Base-by-base conservation (phyloP, 1,140 invertebrate species). In the Drosophila arawakana region DNA sequence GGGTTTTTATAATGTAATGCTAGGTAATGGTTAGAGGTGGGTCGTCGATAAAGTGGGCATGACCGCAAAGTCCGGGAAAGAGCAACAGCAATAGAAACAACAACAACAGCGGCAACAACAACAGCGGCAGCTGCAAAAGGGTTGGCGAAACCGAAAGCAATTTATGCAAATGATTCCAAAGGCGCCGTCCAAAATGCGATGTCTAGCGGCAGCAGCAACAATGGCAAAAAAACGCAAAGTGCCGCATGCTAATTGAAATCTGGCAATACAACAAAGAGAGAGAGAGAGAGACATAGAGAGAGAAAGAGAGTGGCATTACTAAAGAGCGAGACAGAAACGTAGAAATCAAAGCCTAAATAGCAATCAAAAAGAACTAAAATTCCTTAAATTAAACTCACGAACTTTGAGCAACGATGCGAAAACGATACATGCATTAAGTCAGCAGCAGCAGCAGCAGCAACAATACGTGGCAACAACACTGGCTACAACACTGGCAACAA, bases 331-430 rank as follows among this genome's bases (percentile, higher is more conserved):
- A 50, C 8, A 65, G 10, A 35, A 34, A 52, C 9, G 13, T 39
- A 39, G 34, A 39, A 61, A 61, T 73, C 71, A 86, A 86, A 86
- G 80, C 76, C 74, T 88, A 88, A 88, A 88, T 88, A 88, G 83
- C 83, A 88, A 88, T 88, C 85, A 88, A 89, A 88, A 89, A 78
- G 81, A 84, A 71, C 84, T 77, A 88, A 88, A 88, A 88, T 89
- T 88, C 85, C 84, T 89, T 80, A 88, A 88, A 88, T 88, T 88
- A 88, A 88, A 84, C 84, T 88, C 84, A 88, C 84, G 84, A 88
- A 88, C 71, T 88, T 76, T 72, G 74, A 70, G 74, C 84, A 89
- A 81, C 84, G 84, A 88, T 88, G 84, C 84, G 84, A 88, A 88
- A 88, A 88, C 83, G 84, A 89, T 89, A 89, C 84, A 89, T 88